Evolutionary conservation across 2,113 vertebrate species (phyloP).

Genomic region (Myodes glareolus): DNA sequence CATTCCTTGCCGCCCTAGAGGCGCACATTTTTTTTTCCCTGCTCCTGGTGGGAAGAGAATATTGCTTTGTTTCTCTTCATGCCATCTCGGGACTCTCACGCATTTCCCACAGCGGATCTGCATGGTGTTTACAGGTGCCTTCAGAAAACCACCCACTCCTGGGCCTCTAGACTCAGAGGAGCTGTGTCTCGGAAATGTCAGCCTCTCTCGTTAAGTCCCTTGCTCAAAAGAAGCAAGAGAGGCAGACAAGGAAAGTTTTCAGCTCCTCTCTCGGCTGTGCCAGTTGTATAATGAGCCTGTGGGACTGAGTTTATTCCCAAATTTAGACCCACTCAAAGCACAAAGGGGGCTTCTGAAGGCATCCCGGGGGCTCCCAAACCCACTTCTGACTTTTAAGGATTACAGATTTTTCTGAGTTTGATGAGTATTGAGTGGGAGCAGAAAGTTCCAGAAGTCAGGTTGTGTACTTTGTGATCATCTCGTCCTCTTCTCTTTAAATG

Average conservation of each 20-base stretch:
- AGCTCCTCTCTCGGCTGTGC: constrained; percentile 73
- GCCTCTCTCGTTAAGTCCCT: constrained; percentile 71
- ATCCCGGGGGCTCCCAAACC: constrained; percentile 64
- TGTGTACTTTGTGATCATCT: background rate
- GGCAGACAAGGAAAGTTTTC: constrained; percentile 82
- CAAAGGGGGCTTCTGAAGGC: constrained; percentile 78
- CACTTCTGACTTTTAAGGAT: constrained; percentile 78
- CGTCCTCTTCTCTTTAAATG: background rate
- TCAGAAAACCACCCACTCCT: constrained; percentile 72
- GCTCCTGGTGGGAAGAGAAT: constrained; percentile 65
- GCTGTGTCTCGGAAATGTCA: constrained; percentile 81
- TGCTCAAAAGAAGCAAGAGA: constrained; percentile 77
- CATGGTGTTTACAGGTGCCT: constrained; percentile 81
- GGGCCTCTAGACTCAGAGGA: constrained; percentile 68
- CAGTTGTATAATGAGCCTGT: constrained; percentile 82
- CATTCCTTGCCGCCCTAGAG: constrained; percentile 69
- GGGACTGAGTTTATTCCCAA: constrained; percentile 80
- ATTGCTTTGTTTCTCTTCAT: constrained; percentile 73
- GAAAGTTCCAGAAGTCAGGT: constrained; percentile 61
- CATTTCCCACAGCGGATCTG: constrained; percentile 77
- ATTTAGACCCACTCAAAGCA: constrained; percentile 77
- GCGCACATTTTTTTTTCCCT: constrained; percentile 61
- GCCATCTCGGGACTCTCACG: constrained; percentile 77
- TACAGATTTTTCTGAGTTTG: constrained; percentile 74
- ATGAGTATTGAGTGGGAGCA: constrained; percentile 60